Base-by-base conservation (phyloP, 2,888 invertebrate species). In the Cylloceria caligata region DNA sequence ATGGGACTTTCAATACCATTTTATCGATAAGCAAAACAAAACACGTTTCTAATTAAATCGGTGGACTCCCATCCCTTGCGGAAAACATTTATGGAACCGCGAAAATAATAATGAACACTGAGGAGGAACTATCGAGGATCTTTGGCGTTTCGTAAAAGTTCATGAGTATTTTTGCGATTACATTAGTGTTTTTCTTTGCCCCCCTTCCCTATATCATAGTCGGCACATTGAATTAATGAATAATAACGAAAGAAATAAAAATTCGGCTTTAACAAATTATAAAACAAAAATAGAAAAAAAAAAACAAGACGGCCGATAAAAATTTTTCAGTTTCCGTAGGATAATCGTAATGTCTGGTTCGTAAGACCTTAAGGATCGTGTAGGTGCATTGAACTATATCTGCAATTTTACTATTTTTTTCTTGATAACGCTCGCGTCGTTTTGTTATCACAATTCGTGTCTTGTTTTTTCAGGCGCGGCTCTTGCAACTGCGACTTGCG, bases 401-500 rank as follows among this genome's bases (percentile, higher is more conserved):
- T 19, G 34, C 36, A 34, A 24, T 49, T 57, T 55, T 57, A 45
- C 52, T 64, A 62, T 67, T 65, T 78, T 60, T 57, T 42, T 68
- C 65, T 60, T 47, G 47, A 60, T 76, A 49, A 68, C 39, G 57
- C 57, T 52, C 65, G 19, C 13, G 55, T 76, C 45, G 49, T 76
- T 42, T 47, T 16, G 11, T 60, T 65, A 65, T 75, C 65, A 19
- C 34, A 49, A 47, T 68, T 72, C 42, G 76, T 86, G 85, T 84
- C 76, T 80, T 73, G 76, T 57, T 57, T 57, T 34, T 69, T 81
- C 87, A 93, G 93, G 92, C 76, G 91, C 92, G 83, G 91, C 93
- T 75, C 89, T 93, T 64, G 93, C 93, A 73, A 90, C 92, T 83
- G 92, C 90, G 65, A 92, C 93, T 34, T 91, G 92, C 87, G 91